phyloP scores from a whole-genome alignment of 2,113 vertebrate species.

The Turdus rufiventris region DNA sequence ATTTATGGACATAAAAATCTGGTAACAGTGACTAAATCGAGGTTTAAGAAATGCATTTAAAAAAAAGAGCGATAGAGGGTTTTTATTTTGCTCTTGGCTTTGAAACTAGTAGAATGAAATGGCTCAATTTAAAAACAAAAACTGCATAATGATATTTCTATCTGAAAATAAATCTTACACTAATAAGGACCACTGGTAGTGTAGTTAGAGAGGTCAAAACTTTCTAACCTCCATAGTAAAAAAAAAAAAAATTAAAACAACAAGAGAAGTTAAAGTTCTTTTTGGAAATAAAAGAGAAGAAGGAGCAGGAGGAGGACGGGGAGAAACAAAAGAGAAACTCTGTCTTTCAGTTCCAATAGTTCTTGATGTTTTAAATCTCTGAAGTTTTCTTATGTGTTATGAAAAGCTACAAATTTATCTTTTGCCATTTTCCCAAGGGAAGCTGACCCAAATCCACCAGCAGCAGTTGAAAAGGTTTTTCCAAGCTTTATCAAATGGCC shows the following conservation, averaged over 20 bases:
- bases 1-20: neutral
- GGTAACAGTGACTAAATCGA: neutral
- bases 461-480: slow-evolving; percentile 75
- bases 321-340: slow-evolving; percentile 52
- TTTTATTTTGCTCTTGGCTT: slow-evolving; percentile 26
- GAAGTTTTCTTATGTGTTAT: slow-evolving; percentile 75
- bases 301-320: neutral
- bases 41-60: neutral
- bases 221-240: neutral
- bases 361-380: slow-evolving; percentile 77
- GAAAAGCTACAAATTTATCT: slow-evolving; percentile 79
- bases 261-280: slow-evolving; percentile 57
- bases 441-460: slow-evolving; percentile 74
- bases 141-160: neutral
- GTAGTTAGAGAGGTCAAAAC: slow-evolving; percentile 33
- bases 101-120: slow-evolving; percentile 13
- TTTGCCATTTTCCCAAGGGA: slow-evolving; percentile 76
- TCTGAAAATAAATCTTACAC: slow-evolving; percentile 27
- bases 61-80: neutral
- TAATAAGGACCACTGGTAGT: slow-evolving; percentile 27
- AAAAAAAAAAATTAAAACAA: slow-evolving; percentile 37
- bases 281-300: slow-evolving; percentile 35
- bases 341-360: slow-evolving; percentile 69
- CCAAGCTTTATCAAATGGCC: slow-evolving; percentile 80
- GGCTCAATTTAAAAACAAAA: slow-evolving; percentile 16